phyloP scores from a whole-genome alignment of 2,888 invertebrate genomes.

The Cheilosia soror region DNA sequence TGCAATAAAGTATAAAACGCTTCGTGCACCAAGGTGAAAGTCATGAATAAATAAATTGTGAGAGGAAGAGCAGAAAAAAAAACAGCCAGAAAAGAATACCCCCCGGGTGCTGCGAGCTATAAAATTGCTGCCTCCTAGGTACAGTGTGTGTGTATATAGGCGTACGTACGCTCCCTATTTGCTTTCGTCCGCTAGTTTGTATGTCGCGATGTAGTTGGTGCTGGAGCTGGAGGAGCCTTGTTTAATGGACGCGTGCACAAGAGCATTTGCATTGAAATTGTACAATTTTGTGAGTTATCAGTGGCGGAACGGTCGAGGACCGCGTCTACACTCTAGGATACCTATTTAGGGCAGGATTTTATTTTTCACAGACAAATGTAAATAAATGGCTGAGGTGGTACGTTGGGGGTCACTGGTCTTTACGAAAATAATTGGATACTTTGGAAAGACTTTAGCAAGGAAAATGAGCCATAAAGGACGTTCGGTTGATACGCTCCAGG shows the following conservation, averaged over 20 bases:
- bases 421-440: conserved; percentile 50
- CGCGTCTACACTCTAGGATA: conserved; percentile 6
- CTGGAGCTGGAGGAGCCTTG: conserved; percentile 24
- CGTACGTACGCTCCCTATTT: conserved; percentile 49
- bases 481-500: neutral
- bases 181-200: conserved; percentile 31
- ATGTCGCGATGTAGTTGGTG: neutral
- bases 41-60: conserved; percentile 70
- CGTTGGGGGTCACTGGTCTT: neutral
- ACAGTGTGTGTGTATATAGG: conserved; percentile 23
- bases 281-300: conserved; percentile 27
- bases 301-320: conserved; percentile 26
- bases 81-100: neutral
- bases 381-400: conserved; percentile 24
- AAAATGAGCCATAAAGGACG: conserved; percentile 27
- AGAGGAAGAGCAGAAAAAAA: neutral
- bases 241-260: conserved; percentile 46
- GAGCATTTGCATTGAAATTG: conserved; percentile 71
- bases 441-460: conserved; percentile 42
- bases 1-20: conserved; percentile 60
- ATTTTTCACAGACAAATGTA: conserved; percentile 28
- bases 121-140: conserved; percentile 51
- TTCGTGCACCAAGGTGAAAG: conserved; percentile 73
- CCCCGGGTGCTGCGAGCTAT: conserved; percentile 23
- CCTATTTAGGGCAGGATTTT: conserved; percentile 33